phyloP scores from a whole-genome alignment of 2,797 vertebrate species.

The Rhinoraja longicauda region DNA sequence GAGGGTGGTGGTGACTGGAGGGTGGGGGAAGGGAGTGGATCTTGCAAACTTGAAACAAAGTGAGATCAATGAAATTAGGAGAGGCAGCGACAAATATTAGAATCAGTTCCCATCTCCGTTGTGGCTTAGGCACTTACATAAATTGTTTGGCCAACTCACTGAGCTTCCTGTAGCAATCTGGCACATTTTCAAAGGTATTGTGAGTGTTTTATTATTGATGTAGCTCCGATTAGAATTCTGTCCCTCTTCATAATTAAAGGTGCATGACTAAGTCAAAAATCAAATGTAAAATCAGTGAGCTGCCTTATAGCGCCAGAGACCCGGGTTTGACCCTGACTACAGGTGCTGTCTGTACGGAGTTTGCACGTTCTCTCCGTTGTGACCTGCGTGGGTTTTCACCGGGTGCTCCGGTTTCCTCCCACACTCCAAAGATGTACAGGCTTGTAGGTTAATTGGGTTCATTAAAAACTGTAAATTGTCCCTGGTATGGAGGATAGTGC shows the following conservation, averaged over 20 bases:
- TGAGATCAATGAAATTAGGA: neutral
- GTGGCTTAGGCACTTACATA: neutral
- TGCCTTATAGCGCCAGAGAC: no score
- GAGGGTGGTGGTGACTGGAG: no score
- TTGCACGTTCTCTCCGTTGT: no score
- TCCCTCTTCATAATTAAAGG: neutral
- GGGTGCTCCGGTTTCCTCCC: no score
- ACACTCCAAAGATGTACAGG: no score
- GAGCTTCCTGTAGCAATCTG: conserved; percentile 33
- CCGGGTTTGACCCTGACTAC: no score
- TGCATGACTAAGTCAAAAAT: neutral
- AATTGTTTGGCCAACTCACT: conserved; percentile 26
- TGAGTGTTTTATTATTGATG: conserved; percentile 28
- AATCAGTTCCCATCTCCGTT: conserved; percentile 22
- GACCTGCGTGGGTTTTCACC: no score
- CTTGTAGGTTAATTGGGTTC: no score
- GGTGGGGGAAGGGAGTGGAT: no score
- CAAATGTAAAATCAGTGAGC: neutral
- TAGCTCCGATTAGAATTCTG: conserved; percentile 22
- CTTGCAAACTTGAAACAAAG: conserved; percentile 13
- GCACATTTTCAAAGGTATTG: conserved; percentile 36
- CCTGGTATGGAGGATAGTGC: no score
- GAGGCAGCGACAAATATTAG: conserved; percentile 11
- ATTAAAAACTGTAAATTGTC: no score
- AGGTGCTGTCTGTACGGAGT: no score